Evolutionary conservation across 2,113 vertebrate genomes (phyloP).

Genomic region (Gymnobelideus leadbeateri): DNA sequence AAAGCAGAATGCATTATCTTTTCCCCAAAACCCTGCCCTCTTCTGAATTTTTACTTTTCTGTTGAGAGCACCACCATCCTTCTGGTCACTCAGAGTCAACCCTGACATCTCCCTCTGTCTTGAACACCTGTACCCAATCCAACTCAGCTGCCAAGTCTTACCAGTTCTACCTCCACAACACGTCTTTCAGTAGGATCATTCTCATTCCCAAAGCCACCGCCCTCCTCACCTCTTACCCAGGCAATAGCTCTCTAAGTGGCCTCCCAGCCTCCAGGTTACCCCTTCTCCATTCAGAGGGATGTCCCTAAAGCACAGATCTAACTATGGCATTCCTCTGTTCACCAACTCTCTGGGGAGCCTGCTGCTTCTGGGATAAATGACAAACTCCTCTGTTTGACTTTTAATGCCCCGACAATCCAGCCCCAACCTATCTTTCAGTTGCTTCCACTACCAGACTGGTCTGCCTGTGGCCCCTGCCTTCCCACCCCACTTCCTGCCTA

Average conservation of each 20-base stretch:
- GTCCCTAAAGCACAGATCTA: neutral
- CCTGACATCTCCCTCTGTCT: neutral
- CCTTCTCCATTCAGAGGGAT: neutral
- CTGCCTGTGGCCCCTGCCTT: too few relatives aligned
- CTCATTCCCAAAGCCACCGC: too few relatives aligned
- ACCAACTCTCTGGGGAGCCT: neutral
- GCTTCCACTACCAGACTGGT: neutral
- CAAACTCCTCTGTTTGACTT: too few relatives aligned
- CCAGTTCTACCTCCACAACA: too few relatives aligned
- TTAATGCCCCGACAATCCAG: too few relatives aligned
- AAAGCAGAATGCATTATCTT: neutral
- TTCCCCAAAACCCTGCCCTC: neutral
- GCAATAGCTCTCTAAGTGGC: too few relatives aligned
- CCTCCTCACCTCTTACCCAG: too few relatives aligned
- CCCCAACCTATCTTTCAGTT: too few relatives aligned
- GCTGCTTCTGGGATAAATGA: too few relatives aligned
- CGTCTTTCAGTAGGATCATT: too few relatives aligned
- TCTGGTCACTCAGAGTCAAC: neutral
- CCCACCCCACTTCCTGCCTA: neutral
- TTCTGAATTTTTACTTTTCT: neutral
- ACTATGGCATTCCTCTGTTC: neutral
- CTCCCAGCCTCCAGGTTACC: too few relatives aligned
- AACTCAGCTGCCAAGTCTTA: too few relatives aligned
- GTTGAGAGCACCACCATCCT: neutral
- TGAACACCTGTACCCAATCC: neutral